These are phyloP conservation scores for Eospalax fontanierii DNA, from an alignment of 2,797 vertebrate species.

Conservation along the genomic window DNA sequence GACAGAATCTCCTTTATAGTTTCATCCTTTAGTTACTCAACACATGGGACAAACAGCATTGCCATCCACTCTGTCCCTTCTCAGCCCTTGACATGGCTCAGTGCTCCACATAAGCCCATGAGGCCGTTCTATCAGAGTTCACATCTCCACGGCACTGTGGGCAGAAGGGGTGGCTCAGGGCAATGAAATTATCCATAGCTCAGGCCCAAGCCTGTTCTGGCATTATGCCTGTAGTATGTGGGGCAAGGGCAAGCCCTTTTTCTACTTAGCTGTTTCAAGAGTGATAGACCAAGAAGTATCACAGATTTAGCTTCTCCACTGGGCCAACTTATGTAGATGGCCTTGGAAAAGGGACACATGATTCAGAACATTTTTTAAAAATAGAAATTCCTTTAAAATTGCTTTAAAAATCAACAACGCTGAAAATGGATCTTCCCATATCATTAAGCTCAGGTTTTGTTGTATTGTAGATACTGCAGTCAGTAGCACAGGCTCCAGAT, in stretches of 20 bases:
- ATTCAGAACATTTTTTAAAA: neutral
- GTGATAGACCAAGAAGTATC: neutral
- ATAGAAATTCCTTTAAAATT: constrained; percentile 50
- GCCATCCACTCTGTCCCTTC: neutral
- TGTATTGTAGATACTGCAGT: neutral
- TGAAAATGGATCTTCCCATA: neutral
- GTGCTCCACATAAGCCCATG: neutral
- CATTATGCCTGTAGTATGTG: neutral
- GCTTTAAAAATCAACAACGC: neutral
- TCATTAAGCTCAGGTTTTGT: neutral
- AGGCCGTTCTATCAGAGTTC: neutral
- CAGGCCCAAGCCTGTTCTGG: neutral
- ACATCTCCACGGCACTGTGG: neutral
- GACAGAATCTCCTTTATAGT: neutral
- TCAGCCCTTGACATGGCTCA: neutral
- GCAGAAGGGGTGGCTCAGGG: neutral
- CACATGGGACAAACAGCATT: neutral
- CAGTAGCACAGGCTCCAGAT: neutral
- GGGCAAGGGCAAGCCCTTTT: neutral
- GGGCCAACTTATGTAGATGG: neutral
- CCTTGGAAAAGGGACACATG: neutral
- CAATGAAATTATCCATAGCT: neutral
- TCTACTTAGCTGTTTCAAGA: neutral
- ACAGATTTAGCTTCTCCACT: neutral
- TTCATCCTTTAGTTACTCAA: neutral